These are phyloP conservation scores for Nesospiza acunhae DNA, from an alignment of 2,113 vertebrate genomes.

Conservation along the genomic window DNA sequence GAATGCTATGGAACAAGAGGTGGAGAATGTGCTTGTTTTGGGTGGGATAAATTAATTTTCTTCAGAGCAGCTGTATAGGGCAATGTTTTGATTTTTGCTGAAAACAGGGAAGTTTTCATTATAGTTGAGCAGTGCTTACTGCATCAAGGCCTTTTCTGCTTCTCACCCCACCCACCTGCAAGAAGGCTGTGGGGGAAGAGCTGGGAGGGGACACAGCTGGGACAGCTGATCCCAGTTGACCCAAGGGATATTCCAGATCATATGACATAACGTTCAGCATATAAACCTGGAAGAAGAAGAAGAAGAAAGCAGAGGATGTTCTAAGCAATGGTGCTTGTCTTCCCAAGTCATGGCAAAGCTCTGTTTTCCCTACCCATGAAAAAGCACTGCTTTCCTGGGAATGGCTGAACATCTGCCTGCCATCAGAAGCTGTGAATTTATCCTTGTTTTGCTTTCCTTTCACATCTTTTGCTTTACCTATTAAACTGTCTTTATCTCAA, in stretches of 20 bases:
- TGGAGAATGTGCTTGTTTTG: rapidly evolving
- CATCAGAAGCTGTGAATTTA: neutral
- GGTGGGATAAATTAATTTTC: neutral
- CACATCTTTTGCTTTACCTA: neutral
- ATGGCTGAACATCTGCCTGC: neutral
- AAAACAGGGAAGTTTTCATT: neutral
- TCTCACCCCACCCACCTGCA: rapidly evolving
- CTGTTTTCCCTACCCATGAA: neutral
- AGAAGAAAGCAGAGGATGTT: neutral
- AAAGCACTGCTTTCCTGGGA: neutral
- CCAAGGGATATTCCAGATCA: neutral
- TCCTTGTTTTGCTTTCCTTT: neutral
- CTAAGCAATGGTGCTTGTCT: neutral
- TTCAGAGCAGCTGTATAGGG: neutral
- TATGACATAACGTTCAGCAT: neutral
- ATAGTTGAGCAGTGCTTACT: neutral
- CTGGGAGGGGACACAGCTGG: rapidly evolving
- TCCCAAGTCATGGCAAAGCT: too few species aligned
- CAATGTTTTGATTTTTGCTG: neutral
- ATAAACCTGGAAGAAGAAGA: neutral
- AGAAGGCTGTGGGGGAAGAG: neutral
- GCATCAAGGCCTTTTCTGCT: neutral
- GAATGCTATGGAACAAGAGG: neutral
- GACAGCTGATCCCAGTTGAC: neutral
- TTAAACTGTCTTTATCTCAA: neutral